Evolutionary conservation across 2,113 vertebrate species (phyloP), one percentile per base, ranked within the genome.

Genomic region (Melospiza melodia): DNA sequence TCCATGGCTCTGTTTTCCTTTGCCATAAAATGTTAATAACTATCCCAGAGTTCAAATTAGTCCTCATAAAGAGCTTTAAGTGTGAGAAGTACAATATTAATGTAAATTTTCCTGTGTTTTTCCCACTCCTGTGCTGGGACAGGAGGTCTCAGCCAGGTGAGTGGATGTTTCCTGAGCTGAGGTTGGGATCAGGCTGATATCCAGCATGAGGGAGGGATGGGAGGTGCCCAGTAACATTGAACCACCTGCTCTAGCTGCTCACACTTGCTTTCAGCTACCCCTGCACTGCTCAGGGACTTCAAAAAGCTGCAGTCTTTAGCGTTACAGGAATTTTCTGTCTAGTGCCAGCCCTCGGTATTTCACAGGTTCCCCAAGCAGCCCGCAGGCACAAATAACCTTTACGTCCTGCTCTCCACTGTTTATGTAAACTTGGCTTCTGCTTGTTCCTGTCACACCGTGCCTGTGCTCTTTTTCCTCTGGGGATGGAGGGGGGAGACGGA

Each of bases 71-170:
- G 65, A 41, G 9, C 28, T 48, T 61, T 8, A 57, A 54, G 39
- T 22, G 15, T 3, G 0, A 51, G 0, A 51, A 74, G 15, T 28
- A 7, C 5, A 43, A 0, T 0, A 1, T 55, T 19, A 31, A 33
- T 46, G 33, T 39, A 8, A 7, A 1, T 83, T 58, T 41, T 66
- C 2, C 1, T 35, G 28, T 33, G 51, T 86, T 86, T 88, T 51
- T 3, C 75, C 37, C 11, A 0, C 43, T 52, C 72, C 23, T 44
- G 30, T 46, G 43, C n/a, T 2, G 41, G 1, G 2, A n/a, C n/a
- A 27, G 17, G 65, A 58, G 25, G 11, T 54, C 68, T 69, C 68
- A 44, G 57, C 58, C 11, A 16, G 39, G n/a, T 1, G 31, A 39
- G 44, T 6, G 62, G 83, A 22, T 9, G n/a, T 54, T 86, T 44